These are phyloP conservation scores for Leuciscus idus DNA, from an alignment of 2,113 vertebrate species.

Conservation along the genomic window DNA sequence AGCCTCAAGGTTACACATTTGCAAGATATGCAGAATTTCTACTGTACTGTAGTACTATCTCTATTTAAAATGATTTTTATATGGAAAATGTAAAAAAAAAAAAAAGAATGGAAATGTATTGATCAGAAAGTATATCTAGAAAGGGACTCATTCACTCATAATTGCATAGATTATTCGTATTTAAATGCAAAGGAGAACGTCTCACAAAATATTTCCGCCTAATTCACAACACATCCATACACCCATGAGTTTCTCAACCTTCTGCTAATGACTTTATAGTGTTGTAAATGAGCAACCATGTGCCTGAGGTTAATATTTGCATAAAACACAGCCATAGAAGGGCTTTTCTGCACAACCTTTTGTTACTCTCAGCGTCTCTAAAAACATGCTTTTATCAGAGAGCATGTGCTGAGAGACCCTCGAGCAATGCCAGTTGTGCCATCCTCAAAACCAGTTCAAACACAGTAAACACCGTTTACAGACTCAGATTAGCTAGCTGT, in stretches of 20 bases:
- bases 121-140: no score
- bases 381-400: background rate
- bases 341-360: background rate
- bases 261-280: no score
- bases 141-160: no score
- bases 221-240: no score
- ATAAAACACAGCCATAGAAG: background rate
- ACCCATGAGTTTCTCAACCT: no score
- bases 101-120: no score
- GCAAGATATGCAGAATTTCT: background rate
- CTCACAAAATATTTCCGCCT: no score
- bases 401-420: background rate
- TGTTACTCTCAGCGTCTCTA: background rate
- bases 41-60: no score
- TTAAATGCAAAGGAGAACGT: no score
- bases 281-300: background rate
- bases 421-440: background rate
- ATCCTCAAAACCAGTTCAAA: background rate
- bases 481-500: background rate
- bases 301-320: background rate
- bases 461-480: background rate
- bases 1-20: slow-evolving; percentile 22
- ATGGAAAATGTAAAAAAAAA: no score
- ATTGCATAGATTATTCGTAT: no score
- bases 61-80: no score